phyloP scores from a whole-genome alignment of 1,140 invertebrate species.

The Eueides isabella region DNA sequence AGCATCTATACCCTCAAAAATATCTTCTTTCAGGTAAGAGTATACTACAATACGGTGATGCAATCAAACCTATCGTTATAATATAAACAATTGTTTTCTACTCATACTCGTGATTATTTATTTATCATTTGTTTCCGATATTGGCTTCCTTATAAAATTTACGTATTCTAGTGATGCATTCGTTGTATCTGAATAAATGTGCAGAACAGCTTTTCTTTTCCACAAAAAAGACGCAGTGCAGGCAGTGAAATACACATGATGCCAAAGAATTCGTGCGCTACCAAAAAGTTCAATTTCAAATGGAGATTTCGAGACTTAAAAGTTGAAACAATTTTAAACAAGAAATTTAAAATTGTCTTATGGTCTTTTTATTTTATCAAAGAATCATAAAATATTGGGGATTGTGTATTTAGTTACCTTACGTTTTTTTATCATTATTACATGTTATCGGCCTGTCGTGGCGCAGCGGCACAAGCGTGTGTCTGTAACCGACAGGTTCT shows the following conservation, averaged over 20 bases:
- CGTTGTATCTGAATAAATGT: constrained; percentile 23
- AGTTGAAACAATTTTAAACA: background rate
- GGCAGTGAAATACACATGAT: constrained; percentile 31
- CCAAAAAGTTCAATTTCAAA: constrained; percentile 24
- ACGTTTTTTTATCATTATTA: no score
- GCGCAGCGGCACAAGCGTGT: no score
- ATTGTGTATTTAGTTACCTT: no score
- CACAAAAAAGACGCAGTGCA: constrained; percentile 29
- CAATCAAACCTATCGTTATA: no score
- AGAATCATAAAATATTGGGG: background rate
- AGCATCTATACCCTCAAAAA: background rate
- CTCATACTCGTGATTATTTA: no score
- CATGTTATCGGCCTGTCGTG: no score
- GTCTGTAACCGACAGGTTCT: no score
- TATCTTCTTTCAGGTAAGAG: background rate
- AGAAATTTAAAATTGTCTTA: background rate
- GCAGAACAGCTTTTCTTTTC: constrained; percentile 27
- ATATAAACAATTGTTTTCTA: no score
- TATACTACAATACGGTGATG: no score
- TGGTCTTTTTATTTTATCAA: background rate
- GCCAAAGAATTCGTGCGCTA: constrained; percentile 21
- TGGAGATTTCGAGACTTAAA: constrained; percentile 19
- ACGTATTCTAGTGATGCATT: constrained; percentile 21
- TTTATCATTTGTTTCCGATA: background rate
- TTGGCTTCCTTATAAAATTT: background rate